These are phyloP conservation scores for Urosaurus nigricauda DNA, from an alignment of 2,797 vertebrate genomes.

Conservation along the genomic window DNA sequence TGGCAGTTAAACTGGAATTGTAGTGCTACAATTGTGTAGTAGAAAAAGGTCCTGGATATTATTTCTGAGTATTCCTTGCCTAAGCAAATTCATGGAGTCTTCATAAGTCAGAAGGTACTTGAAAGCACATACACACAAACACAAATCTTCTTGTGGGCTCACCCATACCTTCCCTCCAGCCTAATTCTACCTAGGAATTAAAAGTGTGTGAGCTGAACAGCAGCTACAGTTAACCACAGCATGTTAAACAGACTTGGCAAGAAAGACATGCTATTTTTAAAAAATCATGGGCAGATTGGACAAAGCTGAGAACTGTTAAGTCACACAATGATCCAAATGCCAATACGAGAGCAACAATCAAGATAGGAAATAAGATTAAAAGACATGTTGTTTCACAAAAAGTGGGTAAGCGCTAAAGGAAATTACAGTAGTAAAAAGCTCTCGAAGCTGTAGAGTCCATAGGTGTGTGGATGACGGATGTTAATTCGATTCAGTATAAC, in stretches of 20 bases:
- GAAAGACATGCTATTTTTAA: conserved; percentile 47
- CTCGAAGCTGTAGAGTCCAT: conserved; percentile 26
- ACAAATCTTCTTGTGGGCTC: background rate
- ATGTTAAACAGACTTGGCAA: conserved; percentile 38
- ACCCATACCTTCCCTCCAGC: conserved; percentile 13
- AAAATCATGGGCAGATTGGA: background rate
- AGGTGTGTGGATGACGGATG: conserved; percentile 52
- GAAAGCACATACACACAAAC: background rate
- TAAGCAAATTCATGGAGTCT: too few relatives aligned
- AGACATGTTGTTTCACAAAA: background rate
- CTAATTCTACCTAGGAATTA: conserved; percentile 35
- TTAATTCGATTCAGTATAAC: conserved; percentile 64
- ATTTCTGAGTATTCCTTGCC: too few relatives aligned
- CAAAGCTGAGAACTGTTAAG: conserved; percentile 29
- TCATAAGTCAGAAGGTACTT: too few relatives aligned
- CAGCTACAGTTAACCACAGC: conserved; percentile 32
- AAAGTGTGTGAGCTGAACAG: conserved; percentile 51
- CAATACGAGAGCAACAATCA: conserved; percentile 45
- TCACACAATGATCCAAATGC: conserved; percentile 26
- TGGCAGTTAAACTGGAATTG: too few relatives aligned
- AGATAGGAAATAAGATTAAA: conserved; percentile 55
- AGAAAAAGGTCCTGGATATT: too few relatives aligned
- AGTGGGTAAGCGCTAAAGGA: conserved; percentile 44
- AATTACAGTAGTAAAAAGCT: conserved; percentile 44
- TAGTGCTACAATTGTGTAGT: too few relatives aligned